Base-by-base conservation (phyloP, 2,113 vertebrate genomes). In the Tiliqua scincoides region DNA sequence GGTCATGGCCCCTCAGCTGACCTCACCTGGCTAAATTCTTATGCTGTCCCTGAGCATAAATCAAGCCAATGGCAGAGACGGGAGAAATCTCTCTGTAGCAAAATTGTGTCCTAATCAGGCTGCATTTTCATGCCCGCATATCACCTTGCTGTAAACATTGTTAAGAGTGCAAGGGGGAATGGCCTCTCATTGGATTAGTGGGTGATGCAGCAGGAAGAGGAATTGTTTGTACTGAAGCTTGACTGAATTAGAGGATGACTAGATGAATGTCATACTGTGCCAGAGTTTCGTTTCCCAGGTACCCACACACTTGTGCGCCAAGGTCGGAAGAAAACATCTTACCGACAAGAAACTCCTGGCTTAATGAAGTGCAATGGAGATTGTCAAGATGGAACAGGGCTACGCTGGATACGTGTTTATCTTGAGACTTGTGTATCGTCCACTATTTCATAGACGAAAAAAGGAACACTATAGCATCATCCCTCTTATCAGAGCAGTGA, bases 131-230 rank as follows among this genome's bases (percentile, higher is more conserved):
- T 89, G 82, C 75, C 91, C 74, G 82, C 85, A n/a, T 82, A 48
- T 93, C 93, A 94, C 90, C 89, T 85, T 76, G 91, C 79, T 2
- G 4, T 83, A 88, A 94, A 93, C 70, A 43, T 86, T 89, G 83
- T 89, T 87, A 91, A 86, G 54, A 57, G 87, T 27, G 6, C 89
- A 4, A 3, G 79, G 85, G 74, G 85, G 84, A 90, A 48, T 0
- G n/a, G 30, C 61, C 67, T 87, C 67, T 73, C 0, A 23, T 87
- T 76, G 91, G 89, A 6, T 32, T 27, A 87, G n/a, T 2, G 0
- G 80, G 86, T 87, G 82, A 85, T 43, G 75, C 40, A 40, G 1
- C 75, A 78, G 80, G 85, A 91, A 72, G 61, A 85, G 70, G 52
- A 11, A 85, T 80, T 68, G 74, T 48, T 84, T 85, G 61, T 83